Percentiles rank a stretch among this genome's conserved stretches.
Evolutionary conservation across 2,888 invertebrate species (phyloP).

Genomic region (Drosophila tanythrix): DNA sequence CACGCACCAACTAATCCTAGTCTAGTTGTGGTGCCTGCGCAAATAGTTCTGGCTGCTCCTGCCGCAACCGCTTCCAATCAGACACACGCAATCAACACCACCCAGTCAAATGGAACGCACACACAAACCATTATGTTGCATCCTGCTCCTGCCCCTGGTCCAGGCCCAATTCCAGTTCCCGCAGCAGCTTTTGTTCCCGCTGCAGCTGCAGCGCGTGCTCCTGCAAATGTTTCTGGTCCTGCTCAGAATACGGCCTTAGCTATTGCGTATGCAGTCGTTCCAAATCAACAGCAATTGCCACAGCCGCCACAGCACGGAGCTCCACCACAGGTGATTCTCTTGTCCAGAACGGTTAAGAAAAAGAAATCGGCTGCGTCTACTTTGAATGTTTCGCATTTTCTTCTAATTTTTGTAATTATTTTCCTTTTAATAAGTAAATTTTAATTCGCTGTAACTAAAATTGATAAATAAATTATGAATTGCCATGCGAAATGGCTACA

Average conservation of each 20-base stretch:
- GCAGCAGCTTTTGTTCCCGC: background rate
- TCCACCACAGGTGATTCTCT: constrained; percentile 37
- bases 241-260: constrained; percentile 5
- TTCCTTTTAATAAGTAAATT: constrained; percentile 26
- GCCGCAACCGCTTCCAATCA: constrained; percentile 4
- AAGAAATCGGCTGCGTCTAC: constrained; percentile 31
- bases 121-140: constrained; percentile 4
- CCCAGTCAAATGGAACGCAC: constrained; percentile 21
- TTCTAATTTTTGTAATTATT: constrained; percentile 31
- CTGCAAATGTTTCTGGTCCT: background rate
- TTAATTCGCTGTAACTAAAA: background rate
- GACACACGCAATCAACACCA: background rate
- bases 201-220: background rate
- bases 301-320: constrained; percentile 7
- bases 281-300: background rate
- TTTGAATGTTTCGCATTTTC: constrained; percentile 20
- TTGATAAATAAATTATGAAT: background rate
- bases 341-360: constrained; percentile 48
- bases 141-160: background rate
- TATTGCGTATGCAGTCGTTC: constrained; percentile 26
- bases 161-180: constrained; percentile 8
- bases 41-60: constrained; percentile 5
- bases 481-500: background rate
- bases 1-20: constrained; percentile 18
- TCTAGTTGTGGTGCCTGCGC: constrained; percentile 20